Percentiles rank a stretch among this genome's conserved stretches.
Evolutionary conservation across 2,888 invertebrate species (phyloP).

Genomic region (Cryptus viduatorius): DNA sequence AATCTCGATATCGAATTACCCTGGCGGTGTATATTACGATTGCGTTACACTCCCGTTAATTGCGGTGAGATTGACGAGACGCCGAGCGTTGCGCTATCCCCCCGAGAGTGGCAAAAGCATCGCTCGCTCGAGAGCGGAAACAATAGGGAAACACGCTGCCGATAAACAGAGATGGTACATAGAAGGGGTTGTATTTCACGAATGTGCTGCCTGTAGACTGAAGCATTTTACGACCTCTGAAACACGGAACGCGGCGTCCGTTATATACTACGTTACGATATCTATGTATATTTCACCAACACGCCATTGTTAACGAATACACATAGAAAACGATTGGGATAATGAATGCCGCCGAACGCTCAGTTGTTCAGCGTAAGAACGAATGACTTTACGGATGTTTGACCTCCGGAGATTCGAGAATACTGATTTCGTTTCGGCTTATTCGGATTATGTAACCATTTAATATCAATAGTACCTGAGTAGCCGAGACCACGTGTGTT

Average conservation of each 20-base stretch:
- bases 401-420: slow-evolving; percentile 41
- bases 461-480: neutral
- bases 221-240: slow-evolving; percentile 53
- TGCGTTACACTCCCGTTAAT: slow-evolving; percentile 72
- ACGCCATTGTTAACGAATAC: neutral
- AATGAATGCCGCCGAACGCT: neutral
- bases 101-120: slow-evolving; percentile 54
- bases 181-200: slow-evolving; percentile 54
- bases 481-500: neutral
- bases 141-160: slow-evolving; percentile 32
- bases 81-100: slow-evolving; percentile 25
- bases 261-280: neutral
- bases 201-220: slow-evolving; percentile 22
- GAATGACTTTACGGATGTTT: slow-evolving; percentile 51
- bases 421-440: slow-evolving; percentile 37
- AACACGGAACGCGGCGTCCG: neutral
- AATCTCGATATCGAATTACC: slow-evolving; percentile 71
- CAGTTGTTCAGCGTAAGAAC: slow-evolving; percentile 4
- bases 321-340: neutral
- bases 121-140: slow-evolving; percentile 19
- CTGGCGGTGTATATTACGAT: slow-evolving; percentile 67
- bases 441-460: slow-evolving; percentile 31
- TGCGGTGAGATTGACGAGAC: slow-evolving; percentile 67
- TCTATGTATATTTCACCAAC: neutral
- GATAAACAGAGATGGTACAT: slow-evolving; percentile 37